These are phyloP conservation scores for Sympetrum striolatum DNA, from an alignment of 2,888 invertebrate genomes.

Conservation along the genomic window DNA sequence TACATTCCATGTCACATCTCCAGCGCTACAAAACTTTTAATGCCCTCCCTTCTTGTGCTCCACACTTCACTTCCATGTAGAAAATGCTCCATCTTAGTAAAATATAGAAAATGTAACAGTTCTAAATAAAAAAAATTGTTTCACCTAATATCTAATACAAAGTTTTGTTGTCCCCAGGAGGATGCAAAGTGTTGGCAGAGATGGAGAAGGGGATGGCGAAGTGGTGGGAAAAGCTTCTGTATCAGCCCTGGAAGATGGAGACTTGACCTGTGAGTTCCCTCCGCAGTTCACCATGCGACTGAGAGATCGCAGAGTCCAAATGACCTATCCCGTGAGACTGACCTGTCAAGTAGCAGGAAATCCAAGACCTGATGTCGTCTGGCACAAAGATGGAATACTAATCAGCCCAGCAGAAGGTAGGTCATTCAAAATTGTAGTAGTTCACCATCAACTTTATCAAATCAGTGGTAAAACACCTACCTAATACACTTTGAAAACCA, in stretches of 20 bases:
- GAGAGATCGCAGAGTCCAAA: slow-evolving; percentile 81
- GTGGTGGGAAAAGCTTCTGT: not conserved
- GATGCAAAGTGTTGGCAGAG: slow-evolving; percentile 18
- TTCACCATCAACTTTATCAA: not conserved
- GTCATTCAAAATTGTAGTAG: slow-evolving; percentile 49
- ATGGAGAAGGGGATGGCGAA: slow-evolving; percentile 17
- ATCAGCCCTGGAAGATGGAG: not conserved
- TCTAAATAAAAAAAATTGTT: no score
- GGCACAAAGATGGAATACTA: slow-evolving; percentile 80
- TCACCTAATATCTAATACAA: no score
- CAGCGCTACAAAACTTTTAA: no score
- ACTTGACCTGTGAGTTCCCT: slow-evolving; percentile 63
- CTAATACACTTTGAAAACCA: no score
- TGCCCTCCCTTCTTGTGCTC: no score
- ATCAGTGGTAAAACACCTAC: no score
- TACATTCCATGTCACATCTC: no score
- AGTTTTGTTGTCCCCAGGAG: not conserved
- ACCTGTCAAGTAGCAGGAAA: slow-evolving; percentile 84
- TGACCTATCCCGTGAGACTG: slow-evolving; percentile 81
- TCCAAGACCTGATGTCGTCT: slow-evolving; percentile 78
- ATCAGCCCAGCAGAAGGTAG: slow-evolving; percentile 65
- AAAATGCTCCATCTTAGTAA: no score
- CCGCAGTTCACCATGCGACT: slow-evolving; percentile 88
- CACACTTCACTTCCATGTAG: no score
- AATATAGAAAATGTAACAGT: no score